phyloP scores from a whole-genome alignment of 1,140 invertebrate species.

The Drosophila punjabiensis region DNA sequence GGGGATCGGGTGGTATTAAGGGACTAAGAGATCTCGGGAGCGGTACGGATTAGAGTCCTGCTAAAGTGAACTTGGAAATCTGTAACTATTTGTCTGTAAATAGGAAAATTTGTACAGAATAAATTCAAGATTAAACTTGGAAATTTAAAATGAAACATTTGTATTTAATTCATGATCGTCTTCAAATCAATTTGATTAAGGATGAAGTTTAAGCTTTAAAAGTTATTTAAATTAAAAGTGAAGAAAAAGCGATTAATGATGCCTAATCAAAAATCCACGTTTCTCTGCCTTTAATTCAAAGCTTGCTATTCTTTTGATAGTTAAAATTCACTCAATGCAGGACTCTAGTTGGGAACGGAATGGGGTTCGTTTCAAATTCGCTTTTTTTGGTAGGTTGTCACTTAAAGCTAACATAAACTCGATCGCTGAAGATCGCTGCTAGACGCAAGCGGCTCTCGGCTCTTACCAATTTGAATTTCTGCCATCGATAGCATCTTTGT shows the following conservation, averaged over 20 bases:
- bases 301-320: too few species aligned
- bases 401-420: slow-evolving; percentile 74
- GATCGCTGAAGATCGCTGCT: slow-evolving; percentile 27
- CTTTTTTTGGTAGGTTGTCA: slow-evolving; percentile 65
- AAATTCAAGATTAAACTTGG: neutral
- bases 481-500: slow-evolving; percentile 71
- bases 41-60: slow-evolving; percentile 34
- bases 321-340: neutral
- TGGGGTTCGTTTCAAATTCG: slow-evolving; percentile 73
- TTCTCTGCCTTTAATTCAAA: too few species aligned
- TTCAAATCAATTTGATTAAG: neutral
- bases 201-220: neutral
- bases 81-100: neutral
- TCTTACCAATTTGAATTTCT: slow-evolving; percentile 79
- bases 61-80: neutral
- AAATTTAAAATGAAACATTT: neutral
- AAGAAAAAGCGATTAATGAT: neutral
- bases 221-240: neutral
- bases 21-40: slow-evolving; percentile 18
- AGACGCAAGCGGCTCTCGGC: slow-evolving; percentile 57
- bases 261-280: too few species aligned
- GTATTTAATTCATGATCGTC: neutral
- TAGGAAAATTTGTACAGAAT: neutral
- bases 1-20: slow-evolving; percentile 2
- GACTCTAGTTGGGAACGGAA: slow-evolving; percentile 31